Conservation (phyloP, 2,888 invertebrate species). For the Dolichomitus sp. region DNA sequence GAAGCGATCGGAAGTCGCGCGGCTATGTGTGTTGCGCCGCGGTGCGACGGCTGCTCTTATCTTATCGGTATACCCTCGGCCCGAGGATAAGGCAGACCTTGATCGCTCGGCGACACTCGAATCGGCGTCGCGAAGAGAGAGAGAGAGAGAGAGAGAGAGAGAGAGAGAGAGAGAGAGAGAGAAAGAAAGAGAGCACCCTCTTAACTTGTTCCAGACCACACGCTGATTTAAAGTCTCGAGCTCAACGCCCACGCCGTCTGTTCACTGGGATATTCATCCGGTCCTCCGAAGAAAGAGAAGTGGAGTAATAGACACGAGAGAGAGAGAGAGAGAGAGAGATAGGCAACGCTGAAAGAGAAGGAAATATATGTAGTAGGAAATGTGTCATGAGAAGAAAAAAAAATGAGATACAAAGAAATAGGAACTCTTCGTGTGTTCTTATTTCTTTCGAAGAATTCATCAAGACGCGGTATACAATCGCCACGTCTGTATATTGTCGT, state of each 20-base stretch:
- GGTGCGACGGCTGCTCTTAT: slow-evolving; percentile 76
- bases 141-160: slow-evolving; percentile 29
- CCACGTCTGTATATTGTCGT: slow-evolving; percentile 24
- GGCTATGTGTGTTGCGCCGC: slow-evolving; percentile 42
- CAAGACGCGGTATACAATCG: slow-evolving; percentile 25
- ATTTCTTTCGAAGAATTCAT: slow-evolving; percentile 44
- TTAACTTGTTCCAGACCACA: slow-evolving; percentile 49
- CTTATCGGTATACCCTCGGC: slow-evolving; percentile 80
- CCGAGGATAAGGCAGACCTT: slow-evolving; percentile 84
- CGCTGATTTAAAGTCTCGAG: slow-evolving; percentile 47
- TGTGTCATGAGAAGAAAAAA: slow-evolving; percentile 14
- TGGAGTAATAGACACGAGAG: slow-evolving; percentile 28
- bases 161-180: slow-evolving; percentile 11
- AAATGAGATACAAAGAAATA: slow-evolving; percentile 6
- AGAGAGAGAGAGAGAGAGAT: slow-evolving; percentile 1
- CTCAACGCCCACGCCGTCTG: slow-evolving; percentile 47
- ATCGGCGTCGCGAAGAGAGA: slow-evolving; percentile 72
- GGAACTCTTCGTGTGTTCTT: slow-evolving; percentile 11
- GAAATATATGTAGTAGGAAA: slow-evolving; percentile 11
- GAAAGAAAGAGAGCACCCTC: background rate
- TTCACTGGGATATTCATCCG: slow-evolving; percentile 54
- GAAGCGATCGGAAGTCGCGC: slow-evolving; percentile 77
- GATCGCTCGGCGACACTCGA: slow-evolving; percentile 79
- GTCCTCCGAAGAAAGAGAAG: slow-evolving; percentile 38
- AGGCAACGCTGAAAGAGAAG: slow-evolving; percentile 8